Evolutionary conservation across 2,797 vertebrate species (phyloP).

Genomic region (Protonibea diacanthus): DNA sequence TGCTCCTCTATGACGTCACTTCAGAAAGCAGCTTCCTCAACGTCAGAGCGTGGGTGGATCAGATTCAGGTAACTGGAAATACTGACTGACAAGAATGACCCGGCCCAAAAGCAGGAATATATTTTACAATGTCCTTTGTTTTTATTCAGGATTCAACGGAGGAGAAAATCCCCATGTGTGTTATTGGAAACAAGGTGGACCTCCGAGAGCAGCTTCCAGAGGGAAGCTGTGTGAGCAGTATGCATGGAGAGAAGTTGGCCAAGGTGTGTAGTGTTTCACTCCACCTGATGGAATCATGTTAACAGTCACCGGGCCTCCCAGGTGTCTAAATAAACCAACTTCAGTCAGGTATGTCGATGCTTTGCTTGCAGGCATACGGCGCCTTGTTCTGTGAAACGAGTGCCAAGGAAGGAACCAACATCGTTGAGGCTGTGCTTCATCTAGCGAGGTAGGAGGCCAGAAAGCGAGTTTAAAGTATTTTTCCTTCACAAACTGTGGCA

Average conservation of each 20-base stretch:
- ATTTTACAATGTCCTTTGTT: constrained; percentile 24
- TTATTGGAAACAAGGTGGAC: constrained; percentile 87
- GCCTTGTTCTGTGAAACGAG: constrained; percentile 87
- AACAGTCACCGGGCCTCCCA: neutral
- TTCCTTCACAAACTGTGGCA: constrained; percentile 1
- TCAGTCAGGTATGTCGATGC: constrained; percentile 21
- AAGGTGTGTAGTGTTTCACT: constrained; percentile 67
- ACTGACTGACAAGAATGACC: neutral
- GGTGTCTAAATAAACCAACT: constrained; percentile 52
- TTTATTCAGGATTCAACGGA: constrained; percentile 76
- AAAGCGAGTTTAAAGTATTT: constrained; percentile 10
- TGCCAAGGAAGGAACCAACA: constrained; percentile 84
- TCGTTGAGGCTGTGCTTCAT: constrained; percentile 84
- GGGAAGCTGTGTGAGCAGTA: constrained; percentile 64
- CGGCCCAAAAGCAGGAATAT: neutral
- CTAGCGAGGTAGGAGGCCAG: constrained; percentile 77
- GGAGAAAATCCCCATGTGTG: constrained; percentile 77
- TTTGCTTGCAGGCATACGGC: constrained; percentile 75
- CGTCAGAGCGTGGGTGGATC: constrained; percentile 83
- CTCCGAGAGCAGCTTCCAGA: constrained; percentile 61
- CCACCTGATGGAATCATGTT: constrained; percentile 1
- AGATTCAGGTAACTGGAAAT: constrained; percentile 81
- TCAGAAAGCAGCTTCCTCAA: constrained; percentile 87
- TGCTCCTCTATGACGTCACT: constrained; percentile 86
- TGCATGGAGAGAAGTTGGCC: constrained; percentile 84